Base-by-base conservation (phyloP, 2,888 invertebrate species). In the Glomeris marginata region DNA sequence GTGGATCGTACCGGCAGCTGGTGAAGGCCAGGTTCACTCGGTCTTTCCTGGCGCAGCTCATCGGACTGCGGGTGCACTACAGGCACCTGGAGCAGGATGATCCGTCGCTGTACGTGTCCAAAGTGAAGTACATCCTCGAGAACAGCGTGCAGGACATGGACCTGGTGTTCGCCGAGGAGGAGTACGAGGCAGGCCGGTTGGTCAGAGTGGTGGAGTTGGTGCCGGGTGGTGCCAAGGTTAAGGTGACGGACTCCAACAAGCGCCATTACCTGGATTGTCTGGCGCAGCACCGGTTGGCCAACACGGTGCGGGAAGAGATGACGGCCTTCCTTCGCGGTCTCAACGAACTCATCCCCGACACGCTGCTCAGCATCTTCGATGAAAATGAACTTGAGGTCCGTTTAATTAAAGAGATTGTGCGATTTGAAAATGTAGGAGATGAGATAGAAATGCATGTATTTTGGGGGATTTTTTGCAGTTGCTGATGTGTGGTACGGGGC, bases 81-180 rank as follows among this genome's bases (percentile, higher is more conserved):
- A 90, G 87, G 84, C 87, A 92, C 67, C 92, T 92, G 68, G 91
- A 92, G 65, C 88, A 90, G 69, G 92, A 94, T 64, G 92, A 92
- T 70, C 91, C 92, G 0, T 91, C 91, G 68, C 71, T 92, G 52
- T 92, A 88, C 69, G 70, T 88, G 54, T 81, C 84, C n/a, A 92
- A 92, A 72, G 81, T 92, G 41, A 87, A 87, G 65, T 92, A 90
- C 67, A 81, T 94, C 56, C 70, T 90, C 58, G 90, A 92, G 61
- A 85, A 91, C 56, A 85, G 90, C 69, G 78, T 91, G 56, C 86
- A 87, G 65, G 81, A 81, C 49, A 80, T 87, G 65, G 91, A 91
- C 64, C 68, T 94, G 51, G 81, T 75, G 68, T 94, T 92, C 69
- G 76, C 81, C 1, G 92, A 92, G 66, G 92, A 94, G 64, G 80